phyloP scores from a whole-genome alignment of 2,797 vertebrate species.

The Schizopygopsis pylzovi region DNA sequence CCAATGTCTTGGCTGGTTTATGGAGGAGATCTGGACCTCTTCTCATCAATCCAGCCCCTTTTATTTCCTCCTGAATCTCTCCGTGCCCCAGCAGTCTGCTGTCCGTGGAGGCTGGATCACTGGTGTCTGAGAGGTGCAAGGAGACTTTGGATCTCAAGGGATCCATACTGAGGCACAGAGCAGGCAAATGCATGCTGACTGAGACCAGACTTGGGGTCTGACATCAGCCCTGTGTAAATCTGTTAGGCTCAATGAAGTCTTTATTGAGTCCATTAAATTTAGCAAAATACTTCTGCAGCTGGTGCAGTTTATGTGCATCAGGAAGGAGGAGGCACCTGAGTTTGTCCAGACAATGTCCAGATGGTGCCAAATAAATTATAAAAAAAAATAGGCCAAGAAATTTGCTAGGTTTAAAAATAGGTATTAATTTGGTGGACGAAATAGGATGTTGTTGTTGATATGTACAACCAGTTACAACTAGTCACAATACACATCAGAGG shows the following conservation, averaged over 20 bases:
- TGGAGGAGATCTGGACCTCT: conserved; percentile 53
- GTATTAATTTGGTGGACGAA: background rate
- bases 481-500: background rate
- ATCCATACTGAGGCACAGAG: conserved; percentile 20
- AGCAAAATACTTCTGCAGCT: conserved; percentile 35
- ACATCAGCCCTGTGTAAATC: conserved; percentile 42
- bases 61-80: conserved; percentile 57
- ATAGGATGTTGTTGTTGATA: background rate
- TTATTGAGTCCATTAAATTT: conserved; percentile 48
- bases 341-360: conserved; percentile 17
- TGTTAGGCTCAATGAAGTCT: conserved; percentile 43
- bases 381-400: background rate
- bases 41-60: conserved; percentile 59
- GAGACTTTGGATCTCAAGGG: conserved; percentile 23
- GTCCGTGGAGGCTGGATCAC: conserved; percentile 33
- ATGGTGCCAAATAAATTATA: background rate
- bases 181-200: conserved; percentile 28
- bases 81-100: conserved; percentile 20
- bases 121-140: conserved; percentile 6
- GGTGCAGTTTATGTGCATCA: conserved; percentile 25
- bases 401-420: background rate
- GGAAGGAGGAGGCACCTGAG: conserved; percentile 21
- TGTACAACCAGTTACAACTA: background rate
- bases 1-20: conserved; percentile 56
- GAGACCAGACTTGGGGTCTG: conserved; percentile 38